A percentile compares a stretch with the other conserved stretches of the same genome.
Conservation (phyloP, 2,797 vertebrate genomes). For the Naso thynnoides region DNA sequence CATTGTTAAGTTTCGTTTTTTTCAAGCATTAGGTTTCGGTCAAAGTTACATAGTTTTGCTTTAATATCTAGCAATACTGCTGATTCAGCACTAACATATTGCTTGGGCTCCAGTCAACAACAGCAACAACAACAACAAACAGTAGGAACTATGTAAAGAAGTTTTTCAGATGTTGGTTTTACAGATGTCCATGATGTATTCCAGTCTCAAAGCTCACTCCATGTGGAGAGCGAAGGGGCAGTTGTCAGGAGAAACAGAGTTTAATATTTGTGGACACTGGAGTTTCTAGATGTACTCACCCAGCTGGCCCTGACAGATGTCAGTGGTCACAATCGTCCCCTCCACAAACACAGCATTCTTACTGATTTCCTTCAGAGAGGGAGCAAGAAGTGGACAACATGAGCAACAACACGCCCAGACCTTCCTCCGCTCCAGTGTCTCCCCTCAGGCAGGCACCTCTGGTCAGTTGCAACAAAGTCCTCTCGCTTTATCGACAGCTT, state of each 20-base stretch:
- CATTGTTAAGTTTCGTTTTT: no score
- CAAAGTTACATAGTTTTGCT: no score
- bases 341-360: slow-evolving; percentile 84
- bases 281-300: slow-evolving; percentile 76
- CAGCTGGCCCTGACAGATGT: slow-evolving; percentile 89
- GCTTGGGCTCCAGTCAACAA: no score
- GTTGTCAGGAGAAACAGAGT: neutral
- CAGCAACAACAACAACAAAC: no score
- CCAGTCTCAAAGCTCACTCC: neutral
- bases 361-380: slow-evolving; percentile 80
- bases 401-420: neutral
- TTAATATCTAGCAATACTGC: no score
- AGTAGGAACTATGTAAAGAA: neutral
- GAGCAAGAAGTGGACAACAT: neutral
- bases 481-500: no score
- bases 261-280: neutral
- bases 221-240: neutral
- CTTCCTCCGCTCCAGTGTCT: no score
- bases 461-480: no score
- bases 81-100: no score
- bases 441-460: no score
- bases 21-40: no score
- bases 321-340: slow-evolving; percentile 83
- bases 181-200: slow-evolving; percentile 30
- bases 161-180: neutral